These are phyloP conservation scores for Amblyteles armatorius DNA, from an alignment of 2,888 invertebrate genomes.

Conservation along the genomic window DNA sequence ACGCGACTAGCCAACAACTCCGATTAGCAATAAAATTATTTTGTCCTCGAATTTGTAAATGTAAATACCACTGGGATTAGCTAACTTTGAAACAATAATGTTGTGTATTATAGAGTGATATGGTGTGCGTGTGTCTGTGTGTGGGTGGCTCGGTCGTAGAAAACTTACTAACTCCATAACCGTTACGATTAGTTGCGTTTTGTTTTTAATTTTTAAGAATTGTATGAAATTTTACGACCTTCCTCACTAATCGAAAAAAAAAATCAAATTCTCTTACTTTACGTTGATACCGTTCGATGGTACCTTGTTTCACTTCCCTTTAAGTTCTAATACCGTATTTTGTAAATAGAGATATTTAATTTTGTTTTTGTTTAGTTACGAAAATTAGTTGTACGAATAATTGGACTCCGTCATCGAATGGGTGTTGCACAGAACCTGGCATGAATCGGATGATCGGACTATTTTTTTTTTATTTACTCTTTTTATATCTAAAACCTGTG, in stretches of 20 bases:
- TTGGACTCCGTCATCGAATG: slow-evolving; percentile 58
- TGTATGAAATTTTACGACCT: slow-evolving; percentile 14
- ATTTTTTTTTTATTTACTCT: background rate
- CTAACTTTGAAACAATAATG: slow-evolving; percentile 81
- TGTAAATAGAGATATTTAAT: background rate
- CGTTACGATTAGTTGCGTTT: slow-evolving; percentile 33
- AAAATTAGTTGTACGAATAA: slow-evolving; percentile 1
- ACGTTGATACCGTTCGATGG: background rate
- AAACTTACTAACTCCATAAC: slow-evolving; percentile 76
- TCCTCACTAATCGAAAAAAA: slow-evolving; percentile 7
- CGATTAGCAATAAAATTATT: slow-evolving; percentile 27
- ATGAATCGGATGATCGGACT: slow-evolving; percentile 57
- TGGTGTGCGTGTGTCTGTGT: slow-evolving; percentile 76
- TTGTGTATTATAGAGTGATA: slow-evolving; percentile 84
- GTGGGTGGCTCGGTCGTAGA: slow-evolving; percentile 77
- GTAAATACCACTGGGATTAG: slow-evolving; percentile 72
- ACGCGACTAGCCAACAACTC: slow-evolving; percentile 45
- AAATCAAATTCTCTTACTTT: background rate
- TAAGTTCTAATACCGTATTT: background rate
- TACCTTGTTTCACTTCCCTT: background rate
- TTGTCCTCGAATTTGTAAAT: slow-evolving; percentile 54
- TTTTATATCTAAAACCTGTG: background rate
- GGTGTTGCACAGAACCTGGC: slow-evolving; percentile 71
- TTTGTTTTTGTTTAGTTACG: background rate
- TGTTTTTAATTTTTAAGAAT: slow-evolving; percentile 1